Evolutionary conservation across 2,888 invertebrate genomes (phyloP).

Genomic region (Ormyrus rosae): DNA sequence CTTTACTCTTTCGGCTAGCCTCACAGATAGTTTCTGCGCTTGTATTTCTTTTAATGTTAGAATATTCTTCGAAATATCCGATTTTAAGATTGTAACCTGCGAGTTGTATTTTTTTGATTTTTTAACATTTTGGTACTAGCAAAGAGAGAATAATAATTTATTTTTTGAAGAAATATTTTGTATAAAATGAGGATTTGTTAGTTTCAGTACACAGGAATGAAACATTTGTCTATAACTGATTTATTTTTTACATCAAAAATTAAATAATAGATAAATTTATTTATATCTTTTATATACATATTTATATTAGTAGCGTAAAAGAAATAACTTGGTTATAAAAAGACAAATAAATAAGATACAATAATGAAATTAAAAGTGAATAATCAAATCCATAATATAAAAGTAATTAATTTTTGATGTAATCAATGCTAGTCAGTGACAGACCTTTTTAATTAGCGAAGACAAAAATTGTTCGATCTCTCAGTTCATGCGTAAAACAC

Average conservation of each 20-base stretch:
- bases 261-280: not conserved
- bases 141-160: no score
- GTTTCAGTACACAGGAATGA: no score
- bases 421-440: conserved; percentile 15
- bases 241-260: conserved; percentile 26
- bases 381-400: not conserved
- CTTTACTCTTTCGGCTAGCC: not conserved
- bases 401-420: not conserved
- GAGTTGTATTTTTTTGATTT: not conserved
- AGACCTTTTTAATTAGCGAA: not conserved
- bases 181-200: no score
- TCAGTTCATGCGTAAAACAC: not conserved
- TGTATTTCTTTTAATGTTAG: not conserved
- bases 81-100: not conserved
- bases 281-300: not conserved
- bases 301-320: no score
- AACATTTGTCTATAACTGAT: not conserved
- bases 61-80: no score
- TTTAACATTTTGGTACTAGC: not conserved
- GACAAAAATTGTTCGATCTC: not conserved
- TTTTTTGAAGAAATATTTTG: no score
- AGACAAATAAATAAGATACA: no score
- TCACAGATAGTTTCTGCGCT: conserved; percentile 2
- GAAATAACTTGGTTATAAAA: no score
- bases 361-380: not conserved